phyloP scores from a whole-genome alignment of 2,113 vertebrate species.

The Paracanthobrama guichenoti region DNA sequence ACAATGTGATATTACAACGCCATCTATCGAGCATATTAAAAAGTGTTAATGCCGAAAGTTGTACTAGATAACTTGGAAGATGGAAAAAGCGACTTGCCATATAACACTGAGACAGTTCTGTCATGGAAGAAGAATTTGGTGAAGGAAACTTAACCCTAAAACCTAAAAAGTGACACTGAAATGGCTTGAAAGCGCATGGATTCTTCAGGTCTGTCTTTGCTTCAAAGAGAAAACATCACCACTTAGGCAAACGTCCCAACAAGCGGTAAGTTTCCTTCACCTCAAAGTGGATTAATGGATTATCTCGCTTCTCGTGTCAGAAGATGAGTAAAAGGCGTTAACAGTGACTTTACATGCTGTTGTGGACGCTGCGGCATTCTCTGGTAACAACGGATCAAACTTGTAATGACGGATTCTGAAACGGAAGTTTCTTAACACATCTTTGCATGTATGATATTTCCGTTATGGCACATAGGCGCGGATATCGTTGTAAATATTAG shows the following conservation, averaged over 20 bases:
- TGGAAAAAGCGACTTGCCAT: background rate
- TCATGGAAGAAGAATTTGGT: background rate
- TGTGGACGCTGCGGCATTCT: background rate
- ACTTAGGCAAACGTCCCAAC: background rate
- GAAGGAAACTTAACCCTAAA: background rate
- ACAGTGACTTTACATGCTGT: background rate
- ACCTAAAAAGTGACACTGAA: background rate
- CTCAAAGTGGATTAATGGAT: slow-evolving; percentile 39
- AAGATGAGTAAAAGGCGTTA: slow-evolving; percentile 8
- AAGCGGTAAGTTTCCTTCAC: slow-evolving; percentile 1
- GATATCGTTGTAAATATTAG: background rate
- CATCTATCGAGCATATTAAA: slow-evolving; percentile 20
- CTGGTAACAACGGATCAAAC: background rate
- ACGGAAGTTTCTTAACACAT: slow-evolving; percentile 8
- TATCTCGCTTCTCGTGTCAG: slow-evolving; percentile 21
- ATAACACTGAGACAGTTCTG: background rate
- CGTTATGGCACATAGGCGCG: too few relatives aligned
- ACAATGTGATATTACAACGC: slow-evolving; percentile 13
- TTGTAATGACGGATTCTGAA: background rate
- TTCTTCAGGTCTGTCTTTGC: background rate
- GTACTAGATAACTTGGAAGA: slow-evolving; percentile 3
- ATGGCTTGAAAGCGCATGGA: background rate
- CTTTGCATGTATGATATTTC: background rate
- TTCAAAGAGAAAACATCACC: background rate
- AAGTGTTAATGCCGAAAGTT: background rate